Evolutionary conservation across 2,888 invertebrate species (phyloP).

Genomic region (Pseudanteris insignis): DNA sequence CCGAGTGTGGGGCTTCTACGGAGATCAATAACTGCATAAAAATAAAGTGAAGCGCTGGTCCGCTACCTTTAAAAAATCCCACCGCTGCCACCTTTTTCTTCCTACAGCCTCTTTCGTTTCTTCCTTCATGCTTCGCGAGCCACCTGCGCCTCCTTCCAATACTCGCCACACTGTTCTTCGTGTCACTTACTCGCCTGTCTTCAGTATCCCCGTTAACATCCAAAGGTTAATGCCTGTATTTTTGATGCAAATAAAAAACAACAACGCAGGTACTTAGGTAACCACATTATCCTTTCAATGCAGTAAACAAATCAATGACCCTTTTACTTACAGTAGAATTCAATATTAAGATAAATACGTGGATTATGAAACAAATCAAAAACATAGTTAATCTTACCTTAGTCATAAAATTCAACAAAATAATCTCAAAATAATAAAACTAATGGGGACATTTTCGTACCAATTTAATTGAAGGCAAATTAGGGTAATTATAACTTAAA

Average conservation of each 20-base stretch:
- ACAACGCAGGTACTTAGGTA: too few species aligned
- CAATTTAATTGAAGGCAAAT: too few species aligned
- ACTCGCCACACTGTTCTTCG: conserved; percentile 12
- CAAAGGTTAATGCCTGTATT: conserved; percentile 63
- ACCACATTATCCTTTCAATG: too few species aligned
- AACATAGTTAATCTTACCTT: too few species aligned
- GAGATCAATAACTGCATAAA: conserved; percentile 67
- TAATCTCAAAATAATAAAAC: too few species aligned
- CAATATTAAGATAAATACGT: too few species aligned
- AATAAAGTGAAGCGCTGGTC: conserved; percentile 66
- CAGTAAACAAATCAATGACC: too few species aligned
- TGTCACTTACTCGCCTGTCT: conserved; percentile 37
- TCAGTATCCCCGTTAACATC: conserved; percentile 51
- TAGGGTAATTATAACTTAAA: too few species aligned
- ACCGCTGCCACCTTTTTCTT: conserved; percentile 49
- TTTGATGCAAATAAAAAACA: conserved; percentile 52
- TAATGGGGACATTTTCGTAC: too few species aligned
- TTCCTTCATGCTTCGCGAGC: conserved; percentile 42
- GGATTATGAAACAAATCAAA: too few species aligned
- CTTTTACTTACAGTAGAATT: too few species aligned
- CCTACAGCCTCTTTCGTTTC: conserved; percentile 51
- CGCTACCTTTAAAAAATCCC: conserved; percentile 63
- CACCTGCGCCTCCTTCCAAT: conserved; percentile 22
- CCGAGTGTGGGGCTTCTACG: conserved; percentile 61
- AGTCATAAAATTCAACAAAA: too few species aligned